These are phyloP conservation scores for Prunella himalayana DNA, from an alignment of 2,113 vertebrate genomes.

Conservation along the genomic window DNA sequence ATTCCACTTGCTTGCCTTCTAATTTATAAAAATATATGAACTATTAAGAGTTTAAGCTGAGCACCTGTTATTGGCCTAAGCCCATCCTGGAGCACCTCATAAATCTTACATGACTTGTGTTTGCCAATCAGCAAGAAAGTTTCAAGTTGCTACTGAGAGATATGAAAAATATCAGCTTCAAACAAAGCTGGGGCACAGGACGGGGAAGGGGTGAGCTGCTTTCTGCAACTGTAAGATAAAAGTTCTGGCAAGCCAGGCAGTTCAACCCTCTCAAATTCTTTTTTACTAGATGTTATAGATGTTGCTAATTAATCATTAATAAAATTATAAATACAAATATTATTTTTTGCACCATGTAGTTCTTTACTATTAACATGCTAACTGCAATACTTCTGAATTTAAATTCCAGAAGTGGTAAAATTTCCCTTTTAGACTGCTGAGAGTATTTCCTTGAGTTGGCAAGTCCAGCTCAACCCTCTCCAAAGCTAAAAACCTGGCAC, in stretches of 20 bases:
- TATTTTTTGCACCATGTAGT: background rate
- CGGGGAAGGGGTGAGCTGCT: background rate
- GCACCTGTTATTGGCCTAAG: slow-evolving; percentile 3
- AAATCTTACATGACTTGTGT: background rate
- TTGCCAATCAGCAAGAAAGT: slow-evolving; percentile 21
- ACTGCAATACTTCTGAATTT: background rate
- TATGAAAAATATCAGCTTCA: slow-evolving; percentile 39
- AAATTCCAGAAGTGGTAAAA: background rate
- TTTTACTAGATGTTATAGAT: background rate
- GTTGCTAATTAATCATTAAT: background rate
- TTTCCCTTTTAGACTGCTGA: background rate
- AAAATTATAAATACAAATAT: background rate
- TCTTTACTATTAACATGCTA: background rate
- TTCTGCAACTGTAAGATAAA: background rate
- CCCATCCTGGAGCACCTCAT: background rate
- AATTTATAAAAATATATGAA: slow-evolving; percentile 13
- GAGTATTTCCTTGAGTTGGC: background rate
- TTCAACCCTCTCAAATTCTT: background rate
- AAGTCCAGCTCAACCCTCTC: background rate
- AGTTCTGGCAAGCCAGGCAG: background rate
- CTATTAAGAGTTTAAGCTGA: slow-evolving; percentile 5
- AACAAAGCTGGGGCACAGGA: background rate
- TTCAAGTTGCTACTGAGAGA: slow-evolving; percentile 23
- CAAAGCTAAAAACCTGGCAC: background rate
- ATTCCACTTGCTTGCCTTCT: background rate